phyloP scores from a whole-genome alignment of 1,140 invertebrate species.

The Chrysoperla carnea region DNA sequence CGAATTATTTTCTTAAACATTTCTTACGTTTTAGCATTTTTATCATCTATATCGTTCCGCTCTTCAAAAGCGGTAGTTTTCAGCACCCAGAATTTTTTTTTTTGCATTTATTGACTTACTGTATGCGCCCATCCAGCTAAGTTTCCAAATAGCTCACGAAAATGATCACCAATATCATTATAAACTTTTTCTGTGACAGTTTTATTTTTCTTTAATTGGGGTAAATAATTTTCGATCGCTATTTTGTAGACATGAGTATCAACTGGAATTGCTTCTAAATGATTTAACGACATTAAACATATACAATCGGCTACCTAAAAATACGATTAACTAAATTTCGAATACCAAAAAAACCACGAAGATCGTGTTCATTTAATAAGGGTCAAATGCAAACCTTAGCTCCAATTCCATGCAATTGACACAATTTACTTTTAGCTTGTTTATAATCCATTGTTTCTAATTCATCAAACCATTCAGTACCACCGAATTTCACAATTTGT shows the following conservation, averaged over 20 bases:
- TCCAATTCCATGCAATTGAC: conserved; percentile 69
- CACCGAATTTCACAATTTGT: conserved; percentile 45
- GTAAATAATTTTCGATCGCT: conserved; percentile 63
- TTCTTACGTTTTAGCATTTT: too few relatives aligned
- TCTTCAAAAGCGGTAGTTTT: too few relatives aligned
- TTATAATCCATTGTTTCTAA: conserved; percentile 50
- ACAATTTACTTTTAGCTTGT: conserved; percentile 53
- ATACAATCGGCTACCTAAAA: conserved; percentile 91
- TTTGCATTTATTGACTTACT: conserved; percentile 29
- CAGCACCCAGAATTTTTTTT: too few relatives aligned
- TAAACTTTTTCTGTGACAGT: conserved; percentile 71
- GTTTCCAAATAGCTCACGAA: conserved; percentile 65
- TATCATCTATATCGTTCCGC: too few relatives aligned
- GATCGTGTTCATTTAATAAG: too few relatives aligned
- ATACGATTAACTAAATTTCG: conserved; percentile 11
- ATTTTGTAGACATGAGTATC: conserved; percentile 96
- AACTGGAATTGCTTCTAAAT: conserved; percentile 78
- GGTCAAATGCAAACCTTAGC: too few relatives aligned
- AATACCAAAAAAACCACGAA: too few relatives aligned
- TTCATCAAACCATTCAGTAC: conserved; percentile 47
- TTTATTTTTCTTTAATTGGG: conserved; percentile 58
- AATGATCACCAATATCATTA: conserved; percentile 65
- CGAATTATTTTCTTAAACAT: too few relatives aligned
- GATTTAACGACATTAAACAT: conserved; percentile 88
- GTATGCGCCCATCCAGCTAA: conserved; percentile 92